Evolutionary conservation across 1,140 invertebrate species (phyloP), one percentile per base, ranked within the genome.

Genomic region (Cylas formicarius): DNA sequence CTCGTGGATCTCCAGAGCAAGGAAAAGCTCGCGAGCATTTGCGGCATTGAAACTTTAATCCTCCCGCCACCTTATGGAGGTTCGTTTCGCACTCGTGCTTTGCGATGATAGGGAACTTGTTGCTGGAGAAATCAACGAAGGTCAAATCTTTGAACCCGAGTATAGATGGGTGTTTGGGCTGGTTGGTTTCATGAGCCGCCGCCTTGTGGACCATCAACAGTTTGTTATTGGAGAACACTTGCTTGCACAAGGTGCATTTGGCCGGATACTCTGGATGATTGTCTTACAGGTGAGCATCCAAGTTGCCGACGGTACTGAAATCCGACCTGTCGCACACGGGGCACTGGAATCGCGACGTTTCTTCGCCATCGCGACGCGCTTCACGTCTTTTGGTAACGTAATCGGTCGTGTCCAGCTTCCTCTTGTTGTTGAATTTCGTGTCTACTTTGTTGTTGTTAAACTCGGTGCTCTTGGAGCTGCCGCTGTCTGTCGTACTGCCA

Each of bases 91-190:
- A 86, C 26, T 78, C 72, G 7, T 75, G 73, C 42, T 80, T 75
- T 0, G 84, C 81, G 31, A 89, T 86, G 22, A 83, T 68, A 0
- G 85, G 75, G 56, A 86, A 88, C 59, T 89, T 89, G 29, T 75
- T 72, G 18, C 74, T 78, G 0, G 84, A 81, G 55, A 88, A 90
- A 57, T 89, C 84, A 1, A 84, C 74, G 58, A 84, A 86, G 3
- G 75, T 80, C n/a, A 86, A 63, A 62, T 89, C 82, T 35, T 80
- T 72, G 59, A 84, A 88, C 3, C 82, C 81, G 1, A 76, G 62
- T 0, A 75, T 67, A n/a, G n/a, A n/a, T 3, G 63, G 48, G 14
- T 54, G 50, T 27, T 54, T 56, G 11, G 42, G 43, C n/a, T 36
- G 29, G 18, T 43, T 39, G 7, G 41, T 49, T 22, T 34, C 57